phyloP scores from a whole-genome alignment of 1,140 invertebrate species.

The Zophobas atratus region DNA sequence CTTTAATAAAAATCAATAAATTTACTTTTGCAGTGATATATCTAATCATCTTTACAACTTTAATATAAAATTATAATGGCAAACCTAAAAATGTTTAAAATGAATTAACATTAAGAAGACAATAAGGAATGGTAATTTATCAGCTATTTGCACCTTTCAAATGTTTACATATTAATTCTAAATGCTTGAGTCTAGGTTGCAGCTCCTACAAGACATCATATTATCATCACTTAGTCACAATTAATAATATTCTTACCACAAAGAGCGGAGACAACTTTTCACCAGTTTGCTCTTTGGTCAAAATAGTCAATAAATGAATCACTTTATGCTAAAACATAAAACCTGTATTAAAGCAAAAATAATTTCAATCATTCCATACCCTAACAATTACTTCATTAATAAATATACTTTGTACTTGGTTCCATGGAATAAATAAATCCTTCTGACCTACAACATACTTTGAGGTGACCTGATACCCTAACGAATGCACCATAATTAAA shows the following conservation, averaged over 20 bases:
- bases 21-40: no score
- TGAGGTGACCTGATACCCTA: constrained; percentile 71
- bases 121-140: neutral
- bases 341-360: no score
- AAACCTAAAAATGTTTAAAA: neutral
- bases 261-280: constrained; percentile 63
- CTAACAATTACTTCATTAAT: constrained; percentile 76
- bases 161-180: constrained; percentile 50
- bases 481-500: constrained; percentile 70
- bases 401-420: constrained; percentile 72
- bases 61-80: neutral
- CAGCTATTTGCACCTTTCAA: constrained; percentile 17
- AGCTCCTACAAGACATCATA: constrained; percentile 2
- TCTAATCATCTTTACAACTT: no score
- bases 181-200: constrained; percentile 49
- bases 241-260: constrained; percentile 56
- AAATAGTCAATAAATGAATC: constrained; percentile 67
- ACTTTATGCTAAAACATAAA: constrained; percentile 65
- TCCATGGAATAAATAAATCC: constrained; percentile 70
- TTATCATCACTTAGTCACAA: neutral
- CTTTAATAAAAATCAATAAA: no score
- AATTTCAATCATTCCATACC: constrained; percentile 64
- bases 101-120: neutral
- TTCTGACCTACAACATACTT: constrained; percentile 66
- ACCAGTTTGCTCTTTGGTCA: constrained; percentile 62